These are phyloP conservation scores for Orchesella flavescens DNA, from an alignment of 2,888 invertebrate genomes.

Conservation along the genomic window DNA sequence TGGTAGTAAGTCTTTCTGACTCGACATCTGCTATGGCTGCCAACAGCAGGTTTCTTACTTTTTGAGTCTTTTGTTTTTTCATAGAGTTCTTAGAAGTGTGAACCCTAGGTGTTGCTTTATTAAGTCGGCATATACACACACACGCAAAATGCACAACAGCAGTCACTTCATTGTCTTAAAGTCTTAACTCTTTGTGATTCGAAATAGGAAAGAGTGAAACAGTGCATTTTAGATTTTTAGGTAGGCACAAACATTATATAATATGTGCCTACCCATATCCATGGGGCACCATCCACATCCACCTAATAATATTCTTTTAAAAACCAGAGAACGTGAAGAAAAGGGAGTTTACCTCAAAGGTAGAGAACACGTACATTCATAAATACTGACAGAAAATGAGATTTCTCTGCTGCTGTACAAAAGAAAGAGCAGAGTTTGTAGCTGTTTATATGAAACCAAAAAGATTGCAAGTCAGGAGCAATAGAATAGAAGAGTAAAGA, in stretches of 20 bases:
- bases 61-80: constrained; percentile 32
- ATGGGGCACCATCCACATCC: too few relatives aligned
- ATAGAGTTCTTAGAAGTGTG: constrained; percentile 47
- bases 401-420: constrained; percentile 24
- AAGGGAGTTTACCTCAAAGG: not conserved
- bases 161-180: constrained; percentile 13
- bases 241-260: not conserved
- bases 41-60: constrained; percentile 44
- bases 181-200: constrained; percentile 26
- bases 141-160: not conserved
- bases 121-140: constrained; percentile 10
- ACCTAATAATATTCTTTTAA: too few relatives aligned
- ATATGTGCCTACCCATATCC: too few relatives aligned
- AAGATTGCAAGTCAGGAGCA: constrained; percentile 15
- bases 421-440: not conserved
- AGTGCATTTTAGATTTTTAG: not conserved
- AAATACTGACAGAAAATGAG: constrained; percentile 37
- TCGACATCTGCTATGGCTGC: constrained; percentile 51
- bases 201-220: not conserved
- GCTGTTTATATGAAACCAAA: not conserved
- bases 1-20: not conserved
- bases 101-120: constrained; percentile 51
- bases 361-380: not conserved
- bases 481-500: constrained; percentile 9
- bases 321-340: too few relatives aligned